A percentile compares a stretch with the other conserved stretches of the same genome.
phyloP scores from a whole-genome alignment of 1,140 invertebrate genomes.

The Lordiphosa collinella region DNA sequence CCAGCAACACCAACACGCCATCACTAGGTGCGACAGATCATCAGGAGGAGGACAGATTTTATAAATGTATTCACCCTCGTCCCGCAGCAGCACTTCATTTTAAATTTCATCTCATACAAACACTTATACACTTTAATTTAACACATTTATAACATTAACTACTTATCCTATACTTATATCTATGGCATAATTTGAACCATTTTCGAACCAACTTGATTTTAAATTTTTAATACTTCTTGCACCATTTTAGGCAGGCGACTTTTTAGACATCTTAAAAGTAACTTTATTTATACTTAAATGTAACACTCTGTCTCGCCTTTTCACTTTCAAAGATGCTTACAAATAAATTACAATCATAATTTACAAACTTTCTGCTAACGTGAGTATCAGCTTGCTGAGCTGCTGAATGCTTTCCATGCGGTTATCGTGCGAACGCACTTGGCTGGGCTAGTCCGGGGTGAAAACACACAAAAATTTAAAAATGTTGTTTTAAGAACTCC shows the following conservation, averaged over 20 bases:
- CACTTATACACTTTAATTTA: neutral
- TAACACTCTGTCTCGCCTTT: too few species aligned
- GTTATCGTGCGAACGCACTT: too few species aligned
- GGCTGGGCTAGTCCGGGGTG: too few species aligned
- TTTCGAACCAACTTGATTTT: constrained; percentile 35
- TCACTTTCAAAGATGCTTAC: too few species aligned
- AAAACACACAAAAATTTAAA: neutral
- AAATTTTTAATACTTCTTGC: constrained; percentile 38
- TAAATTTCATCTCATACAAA: neutral
- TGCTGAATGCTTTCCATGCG: neutral
- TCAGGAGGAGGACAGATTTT: too few species aligned
- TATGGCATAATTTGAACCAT: neutral
- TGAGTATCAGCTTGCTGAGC: neutral
- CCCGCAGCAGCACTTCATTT: neutral
- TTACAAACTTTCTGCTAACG: neutral
- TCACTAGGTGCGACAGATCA: constrained; percentile 18
- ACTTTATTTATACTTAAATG: constrained; percentile 11
- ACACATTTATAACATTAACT: neutral
- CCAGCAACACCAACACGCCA: constrained; percentile 16
- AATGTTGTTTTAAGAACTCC: too few species aligned
- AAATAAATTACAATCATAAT: neutral
- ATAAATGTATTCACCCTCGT: too few species aligned
- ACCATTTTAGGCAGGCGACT: constrained; percentile 39
- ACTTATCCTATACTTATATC: neutral
- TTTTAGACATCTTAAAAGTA: constrained; percentile 5